phyloP scores from a whole-genome alignment of 2,888 invertebrate genomes.

The Germaria angustata region DNA sequence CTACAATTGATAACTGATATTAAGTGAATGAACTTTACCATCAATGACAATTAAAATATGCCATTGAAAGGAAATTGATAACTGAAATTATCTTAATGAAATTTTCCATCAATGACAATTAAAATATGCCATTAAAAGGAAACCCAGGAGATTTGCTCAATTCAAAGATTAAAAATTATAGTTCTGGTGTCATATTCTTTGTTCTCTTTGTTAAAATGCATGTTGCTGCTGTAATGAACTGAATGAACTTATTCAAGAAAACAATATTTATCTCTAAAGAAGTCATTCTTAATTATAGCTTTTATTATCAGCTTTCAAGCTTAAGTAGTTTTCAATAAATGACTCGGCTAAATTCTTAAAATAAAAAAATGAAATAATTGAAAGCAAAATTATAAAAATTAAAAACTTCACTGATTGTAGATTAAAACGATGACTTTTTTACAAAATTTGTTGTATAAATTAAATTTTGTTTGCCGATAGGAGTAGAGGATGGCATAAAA shows the following conservation, averaged over 20 bases:
- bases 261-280: neutral
- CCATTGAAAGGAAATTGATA: neutral
- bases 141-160: neutral
- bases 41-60: neutral
- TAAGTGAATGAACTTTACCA: neutral
- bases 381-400: neutral
- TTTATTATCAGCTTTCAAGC: neutral
- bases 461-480: too few relatives aligned
- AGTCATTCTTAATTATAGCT: neutral
- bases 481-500: too few relatives aligned
- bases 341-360: neutral
- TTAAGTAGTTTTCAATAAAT: neutral
- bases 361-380: neutral
- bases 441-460: too few relatives aligned
- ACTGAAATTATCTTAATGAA: too few relatives aligned
- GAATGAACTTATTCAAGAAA: neutral
- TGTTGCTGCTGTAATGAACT: neutral
- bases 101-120: too few relatives aligned
- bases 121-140: too few relatives aligned
- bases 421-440: too few relatives aligned
- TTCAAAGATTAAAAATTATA: neutral
- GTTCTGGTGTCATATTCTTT: neutral
- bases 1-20: neutral
- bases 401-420: neutral
- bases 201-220: neutral